Evolutionary conservation across 30 jellyfish, hydroid and myxozoan species (phyloP).

Genomic region (Phacellophora camtschatica): DNA sequence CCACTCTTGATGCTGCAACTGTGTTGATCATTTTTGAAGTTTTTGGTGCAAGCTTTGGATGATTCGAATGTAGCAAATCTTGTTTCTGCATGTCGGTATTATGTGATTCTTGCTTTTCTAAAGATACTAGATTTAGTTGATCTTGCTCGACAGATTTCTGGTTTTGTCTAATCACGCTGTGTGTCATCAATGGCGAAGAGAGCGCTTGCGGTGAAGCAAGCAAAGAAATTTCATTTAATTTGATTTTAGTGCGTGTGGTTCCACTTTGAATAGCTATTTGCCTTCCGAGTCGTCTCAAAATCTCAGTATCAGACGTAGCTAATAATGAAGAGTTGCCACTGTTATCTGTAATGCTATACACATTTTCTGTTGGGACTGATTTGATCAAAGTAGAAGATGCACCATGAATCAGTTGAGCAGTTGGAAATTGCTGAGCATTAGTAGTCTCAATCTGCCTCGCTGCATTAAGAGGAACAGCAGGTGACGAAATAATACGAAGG

Average conservation of each 20-base stretch:
- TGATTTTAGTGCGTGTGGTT: background rate
- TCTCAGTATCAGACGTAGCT: background rate
- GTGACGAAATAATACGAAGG: background rate
- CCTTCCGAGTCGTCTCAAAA: constrained; percentile 18
- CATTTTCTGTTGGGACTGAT: background rate
- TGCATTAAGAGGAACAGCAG: background rate
- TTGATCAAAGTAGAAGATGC: background rate
- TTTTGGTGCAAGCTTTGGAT: background rate
- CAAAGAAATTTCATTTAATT: constrained; percentile 9
- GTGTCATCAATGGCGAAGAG: constrained; percentile 39
- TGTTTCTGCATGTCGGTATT: too few species aligned
- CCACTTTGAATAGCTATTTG: constrained; percentile 14
- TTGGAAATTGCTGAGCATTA: background rate
- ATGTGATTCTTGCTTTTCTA: background rate
- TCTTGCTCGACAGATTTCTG: background rate
- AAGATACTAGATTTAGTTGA: background rate
- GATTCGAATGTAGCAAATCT: background rate
- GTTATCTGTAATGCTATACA: background rate
- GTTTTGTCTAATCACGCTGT: background rate
- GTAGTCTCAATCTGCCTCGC: background rate
- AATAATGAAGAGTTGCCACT: background rate
- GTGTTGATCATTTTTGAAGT: background rate
- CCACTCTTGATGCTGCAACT: background rate
- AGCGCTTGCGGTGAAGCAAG: background rate
- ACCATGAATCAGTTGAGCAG: background rate